Percentiles rank a stretch among this genome's conserved stretches.
phyloP scores from a whole-genome alignment of 92 coral and sea anemone genomes.

The Paragorgia papillata region DNA sequence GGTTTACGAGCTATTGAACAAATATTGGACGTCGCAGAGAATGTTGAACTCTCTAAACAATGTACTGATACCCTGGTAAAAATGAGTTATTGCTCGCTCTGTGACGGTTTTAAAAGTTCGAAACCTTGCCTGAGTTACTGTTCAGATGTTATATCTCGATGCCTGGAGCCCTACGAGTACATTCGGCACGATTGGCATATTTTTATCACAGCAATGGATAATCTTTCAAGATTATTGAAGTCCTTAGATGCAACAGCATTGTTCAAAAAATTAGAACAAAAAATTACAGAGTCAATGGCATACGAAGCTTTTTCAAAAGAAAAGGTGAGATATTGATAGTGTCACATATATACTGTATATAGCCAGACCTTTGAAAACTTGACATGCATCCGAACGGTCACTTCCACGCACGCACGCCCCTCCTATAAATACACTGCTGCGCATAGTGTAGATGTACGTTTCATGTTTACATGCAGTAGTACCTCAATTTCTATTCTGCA shows the following conservation, averaged over 20 bases:
- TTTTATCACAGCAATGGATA: constrained; percentile 60
- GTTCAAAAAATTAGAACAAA: constrained; percentile 8
- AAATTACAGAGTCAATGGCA: constrained; percentile 14
- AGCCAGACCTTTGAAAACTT: no score
- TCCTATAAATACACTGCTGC: no score
- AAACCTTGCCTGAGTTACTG: constrained; percentile 86
- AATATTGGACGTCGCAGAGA: constrained; percentile 56
- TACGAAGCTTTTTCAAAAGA: constrained; percentile 46
- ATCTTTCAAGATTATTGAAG: neutral
- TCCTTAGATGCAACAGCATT: constrained; percentile 26
- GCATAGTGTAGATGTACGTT: no score
- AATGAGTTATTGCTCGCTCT: constrained; percentile 83
- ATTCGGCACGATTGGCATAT: constrained; percentile 73
- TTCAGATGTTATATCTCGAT: constrained; percentile 68
- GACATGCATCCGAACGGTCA: no score
- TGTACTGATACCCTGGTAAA: constrained; percentile 69
- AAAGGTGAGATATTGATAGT: constrained; percentile 48
- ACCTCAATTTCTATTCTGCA: no score
- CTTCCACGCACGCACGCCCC: no score
- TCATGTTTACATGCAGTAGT: no score
- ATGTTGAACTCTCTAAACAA: constrained; percentile 69
- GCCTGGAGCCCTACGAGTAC: constrained; percentile 66
- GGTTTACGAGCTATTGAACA: constrained; percentile 66
- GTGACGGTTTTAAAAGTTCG: constrained; percentile 66
- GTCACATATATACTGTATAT: no score